phyloP scores from a whole-genome alignment of 2,797 vertebrate genomes.

The Okamejei kenojei region DNA sequence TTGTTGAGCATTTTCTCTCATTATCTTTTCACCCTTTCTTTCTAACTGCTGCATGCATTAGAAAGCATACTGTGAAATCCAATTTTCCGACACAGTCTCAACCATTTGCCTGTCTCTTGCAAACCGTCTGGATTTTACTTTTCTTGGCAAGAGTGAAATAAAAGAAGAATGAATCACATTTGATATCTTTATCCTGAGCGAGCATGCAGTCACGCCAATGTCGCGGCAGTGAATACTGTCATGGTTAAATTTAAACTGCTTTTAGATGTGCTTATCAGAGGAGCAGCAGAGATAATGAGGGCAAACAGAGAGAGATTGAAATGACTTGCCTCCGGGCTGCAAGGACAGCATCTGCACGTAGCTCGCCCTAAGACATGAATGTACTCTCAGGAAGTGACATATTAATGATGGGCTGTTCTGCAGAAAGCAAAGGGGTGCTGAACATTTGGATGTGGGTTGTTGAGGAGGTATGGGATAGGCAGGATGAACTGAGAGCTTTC shows the following conservation, averaged over 20 bases:
- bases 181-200: constrained; percentile 29
- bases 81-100: constrained; percentile 7
- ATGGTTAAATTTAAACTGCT: constrained; percentile 39
- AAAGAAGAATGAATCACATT: constrained; percentile 35
- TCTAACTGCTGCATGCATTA: neutral
- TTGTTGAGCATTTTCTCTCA: neutral
- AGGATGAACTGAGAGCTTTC: neutral
- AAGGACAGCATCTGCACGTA: neutral
- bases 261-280: constrained; percentile 41
- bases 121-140: neutral
- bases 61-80: constrained; percentile 18
- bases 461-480: neutral
- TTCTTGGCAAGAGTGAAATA: neutral
- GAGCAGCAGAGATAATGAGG: neutral
- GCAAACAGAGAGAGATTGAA: neutral
- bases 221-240: constrained; percentile 16
- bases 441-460: too few relatives aligned
- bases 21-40: neutral
- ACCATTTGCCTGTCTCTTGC: constrained; percentile 6
- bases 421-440: neutral
- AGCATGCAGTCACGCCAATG: neutral
- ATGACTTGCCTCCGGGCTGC: neutral
- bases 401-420: neutral
- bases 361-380: neutral
- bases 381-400: constrained; percentile 19